phyloP scores from a whole-genome alignment of 92 coral and sea anemone genomes.

The Galaxea fascicularis region DNA sequence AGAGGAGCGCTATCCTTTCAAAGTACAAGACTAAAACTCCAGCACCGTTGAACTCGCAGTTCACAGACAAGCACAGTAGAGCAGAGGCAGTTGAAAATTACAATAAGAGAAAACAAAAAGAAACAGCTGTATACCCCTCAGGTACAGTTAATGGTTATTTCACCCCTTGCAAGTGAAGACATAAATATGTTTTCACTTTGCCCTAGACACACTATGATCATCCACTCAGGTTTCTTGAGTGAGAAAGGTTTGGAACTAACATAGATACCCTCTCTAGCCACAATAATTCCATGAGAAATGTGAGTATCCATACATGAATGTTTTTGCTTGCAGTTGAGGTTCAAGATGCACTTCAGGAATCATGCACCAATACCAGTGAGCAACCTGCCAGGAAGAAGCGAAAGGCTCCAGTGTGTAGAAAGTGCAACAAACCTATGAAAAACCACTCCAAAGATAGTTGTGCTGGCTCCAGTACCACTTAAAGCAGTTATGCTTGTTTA shows the following conservation, averaged over 20 bases:
- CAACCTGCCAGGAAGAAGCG: conserved; percentile 57
- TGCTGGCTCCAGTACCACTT: conserved; percentile 31
- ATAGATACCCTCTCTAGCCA: background rate
- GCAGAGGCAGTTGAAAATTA: conserved; percentile 58
- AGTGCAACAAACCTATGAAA: conserved; percentile 45
- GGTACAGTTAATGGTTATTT: conserved; percentile 23
- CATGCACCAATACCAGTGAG: conserved; percentile 31
- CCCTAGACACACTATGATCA: background rate
- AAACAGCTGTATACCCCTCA: conserved; percentile 53
- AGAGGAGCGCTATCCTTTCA: conserved; percentile 29
- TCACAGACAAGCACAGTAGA: conserved; percentile 52
- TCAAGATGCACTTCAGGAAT: conserved; percentile 43
- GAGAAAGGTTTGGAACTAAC: no score
- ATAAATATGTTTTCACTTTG: conserved; percentile 1
- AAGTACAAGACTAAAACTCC: conserved; percentile 52
- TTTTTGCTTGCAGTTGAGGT: conserved; percentile 37
- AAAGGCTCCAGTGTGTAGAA: conserved; percentile 49
- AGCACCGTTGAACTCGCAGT: conserved; percentile 63
- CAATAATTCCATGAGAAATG: background rate
- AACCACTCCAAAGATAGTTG: conserved; percentile 43
- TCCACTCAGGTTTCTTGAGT: background rate
- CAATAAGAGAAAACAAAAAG: conserved; percentile 60
- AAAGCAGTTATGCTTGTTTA: conserved; percentile 14
- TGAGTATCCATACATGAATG: background rate
- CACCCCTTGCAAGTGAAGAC: background rate